Conservation (phyloP, 1,140 invertebrate genomes). For the Thaumatotibia leucotreta region DNA sequence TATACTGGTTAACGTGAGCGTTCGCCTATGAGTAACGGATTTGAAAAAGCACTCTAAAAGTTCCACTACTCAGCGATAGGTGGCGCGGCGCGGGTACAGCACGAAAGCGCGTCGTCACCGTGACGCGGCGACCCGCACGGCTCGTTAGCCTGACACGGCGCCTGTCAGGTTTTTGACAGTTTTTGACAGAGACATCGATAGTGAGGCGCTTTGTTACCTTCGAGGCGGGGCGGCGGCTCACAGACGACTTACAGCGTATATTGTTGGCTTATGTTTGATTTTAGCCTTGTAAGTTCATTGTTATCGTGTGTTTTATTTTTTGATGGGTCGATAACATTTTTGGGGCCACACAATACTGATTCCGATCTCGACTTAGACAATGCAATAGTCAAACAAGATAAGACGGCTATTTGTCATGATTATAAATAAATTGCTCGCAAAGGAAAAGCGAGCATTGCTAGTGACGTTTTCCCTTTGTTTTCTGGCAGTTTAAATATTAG, state of each 20-base stretch:
- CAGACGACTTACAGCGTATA: slow-evolving; percentile 49
- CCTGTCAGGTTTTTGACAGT: slow-evolving; percentile 71
- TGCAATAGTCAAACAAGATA: slow-evolving; percentile 7
- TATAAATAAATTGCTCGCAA: background rate
- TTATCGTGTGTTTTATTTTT: slow-evolving; percentile 48
- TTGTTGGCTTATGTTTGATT: slow-evolving; percentile 60
- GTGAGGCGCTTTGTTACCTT: slow-evolving; percentile 57
- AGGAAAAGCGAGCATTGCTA: background rate
- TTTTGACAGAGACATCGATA: slow-evolving; percentile 74
- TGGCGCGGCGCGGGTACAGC: slow-evolving; percentile 39
- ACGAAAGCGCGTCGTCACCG: slow-evolving; percentile 45
- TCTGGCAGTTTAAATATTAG: slow-evolving; percentile 21
- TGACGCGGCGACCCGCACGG: slow-evolving; percentile 50
- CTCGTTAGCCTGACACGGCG: slow-evolving; percentile 70
- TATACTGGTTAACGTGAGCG: background rate
- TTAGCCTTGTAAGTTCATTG: slow-evolving; percentile 61
- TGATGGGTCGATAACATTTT: slow-evolving; percentile 24
- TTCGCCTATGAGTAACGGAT: background rate
- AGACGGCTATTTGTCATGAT: slow-evolving; percentile 2
- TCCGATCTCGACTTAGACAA: background rate
- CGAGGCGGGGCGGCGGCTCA: slow-evolving; percentile 39
- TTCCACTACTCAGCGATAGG: slow-evolving; percentile 48
- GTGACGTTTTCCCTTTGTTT: background rate
- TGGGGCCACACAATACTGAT: background rate
- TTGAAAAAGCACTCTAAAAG: slow-evolving; percentile 5